These are phyloP conservation scores for Phoeniculus purpureus DNA, from an alignment of 2,797 vertebrate genomes.

Conservation along the genomic window DNA sequence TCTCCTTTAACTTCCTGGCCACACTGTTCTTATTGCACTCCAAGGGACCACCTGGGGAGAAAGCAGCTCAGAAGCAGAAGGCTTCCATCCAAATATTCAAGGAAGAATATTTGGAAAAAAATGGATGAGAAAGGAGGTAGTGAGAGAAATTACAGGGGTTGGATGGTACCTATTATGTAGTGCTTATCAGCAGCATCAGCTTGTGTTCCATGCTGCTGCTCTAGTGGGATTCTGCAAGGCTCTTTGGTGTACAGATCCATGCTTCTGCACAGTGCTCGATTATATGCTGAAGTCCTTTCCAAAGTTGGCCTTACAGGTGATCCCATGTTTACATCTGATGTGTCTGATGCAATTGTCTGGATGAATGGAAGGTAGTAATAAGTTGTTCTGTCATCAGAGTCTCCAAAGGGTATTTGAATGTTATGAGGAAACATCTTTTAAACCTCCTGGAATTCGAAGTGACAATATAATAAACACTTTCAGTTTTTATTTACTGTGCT, in stretches of 20 bases:
- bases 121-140: neutral
- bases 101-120: neutral
- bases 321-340: neutral
- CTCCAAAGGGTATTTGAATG: neutral
- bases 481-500: conserved; percentile 46
- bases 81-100: neutral
- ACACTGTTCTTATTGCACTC: neutral
- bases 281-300: neutral
- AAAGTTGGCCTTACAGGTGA: neutral
- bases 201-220: neutral
- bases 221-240: neutral
- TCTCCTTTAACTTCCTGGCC: too few relatives aligned
- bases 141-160: neutral
- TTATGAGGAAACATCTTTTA: neutral
- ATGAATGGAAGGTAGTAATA: neutral
- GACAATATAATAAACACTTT: conserved; percentile 57
- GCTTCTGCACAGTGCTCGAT: neutral
- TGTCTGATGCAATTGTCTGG: neutral
- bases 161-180: too few relatives aligned
- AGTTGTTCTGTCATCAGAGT: neutral
- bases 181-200: neutral
- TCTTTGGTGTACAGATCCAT: neutral
- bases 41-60: neutral
- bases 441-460: conserved; percentile 12
- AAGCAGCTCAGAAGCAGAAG: neutral